Percentiles rank a stretch among this genome's conserved stretches.
phyloP scores from a whole-genome alignment of 2,797 vertebrate genomes.

The Rhinichthys osculus region DNA sequence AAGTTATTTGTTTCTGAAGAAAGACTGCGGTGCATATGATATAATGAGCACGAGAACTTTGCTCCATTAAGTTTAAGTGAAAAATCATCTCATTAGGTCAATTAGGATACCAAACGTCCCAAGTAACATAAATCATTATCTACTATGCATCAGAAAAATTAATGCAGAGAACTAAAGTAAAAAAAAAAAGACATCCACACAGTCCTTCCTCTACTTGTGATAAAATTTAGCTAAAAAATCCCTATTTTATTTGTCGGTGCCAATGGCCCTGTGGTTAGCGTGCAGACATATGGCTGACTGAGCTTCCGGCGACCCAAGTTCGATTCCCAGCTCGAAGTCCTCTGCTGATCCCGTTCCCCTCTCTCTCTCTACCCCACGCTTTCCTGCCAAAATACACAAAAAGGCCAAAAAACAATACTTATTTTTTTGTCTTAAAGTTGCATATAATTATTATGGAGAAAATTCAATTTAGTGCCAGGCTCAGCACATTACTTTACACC shows the following conservation, averaged over 20 bases:
- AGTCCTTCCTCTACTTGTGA: not conserved
- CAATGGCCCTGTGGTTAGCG: too few species aligned
- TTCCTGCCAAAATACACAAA: too few species aligned
- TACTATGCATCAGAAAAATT: slow-evolving; percentile 11
- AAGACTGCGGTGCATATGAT: slow-evolving; percentile 35
- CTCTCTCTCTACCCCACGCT: too few species aligned
- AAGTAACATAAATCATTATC: slow-evolving; percentile 22
- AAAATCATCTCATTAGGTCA: slow-evolving; percentile 43
- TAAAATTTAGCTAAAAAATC: not conserved
- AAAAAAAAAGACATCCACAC: not conserved
- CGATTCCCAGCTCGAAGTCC: too few species aligned
- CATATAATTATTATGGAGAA: not conserved
- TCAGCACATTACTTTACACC: not conserved
- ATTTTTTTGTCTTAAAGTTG: slow-evolving; percentile 12
- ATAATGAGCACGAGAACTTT: slow-evolving; percentile 23
- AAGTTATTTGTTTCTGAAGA: slow-evolving; percentile 36
- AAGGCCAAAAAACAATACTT: not conserved
- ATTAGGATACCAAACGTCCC: slow-evolving; percentile 10
- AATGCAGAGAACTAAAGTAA: not conserved
- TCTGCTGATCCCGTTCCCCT: too few species aligned
- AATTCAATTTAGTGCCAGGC: not conserved
- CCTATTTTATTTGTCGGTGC: not conserved
- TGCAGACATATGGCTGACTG: too few species aligned
- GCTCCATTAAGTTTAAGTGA: slow-evolving; percentile 43
- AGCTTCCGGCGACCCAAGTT: too few species aligned